Evolutionary conservation across 2,113 vertebrate species (phyloP).

Genomic region (Lophochroa leadbeateri): DNA sequence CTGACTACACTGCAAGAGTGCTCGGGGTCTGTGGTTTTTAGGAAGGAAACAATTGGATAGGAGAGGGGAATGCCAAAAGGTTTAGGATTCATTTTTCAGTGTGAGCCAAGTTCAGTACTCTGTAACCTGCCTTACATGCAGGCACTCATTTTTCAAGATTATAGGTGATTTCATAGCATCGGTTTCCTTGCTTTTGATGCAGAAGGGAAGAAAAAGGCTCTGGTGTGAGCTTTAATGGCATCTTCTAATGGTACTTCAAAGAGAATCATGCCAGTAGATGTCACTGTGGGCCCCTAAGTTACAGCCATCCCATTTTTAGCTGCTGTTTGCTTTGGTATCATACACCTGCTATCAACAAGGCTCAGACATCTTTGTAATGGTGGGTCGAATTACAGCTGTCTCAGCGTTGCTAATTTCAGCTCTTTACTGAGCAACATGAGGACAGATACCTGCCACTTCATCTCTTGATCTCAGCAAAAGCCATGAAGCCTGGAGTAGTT

Average conservation of each 20-base stretch:
- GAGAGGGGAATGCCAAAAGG: neutral
- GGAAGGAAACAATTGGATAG: neutral
- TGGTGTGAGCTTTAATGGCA: rapidly evolving
- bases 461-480: neutral
- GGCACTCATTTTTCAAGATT: neutral
- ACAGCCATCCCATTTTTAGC: neutral
- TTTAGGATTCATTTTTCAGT: neutral
- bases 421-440: neutral
- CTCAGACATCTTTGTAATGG: slow-evolving; percentile 2
- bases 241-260: neutral
- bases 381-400: slow-evolving; percentile 46
- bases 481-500: neutral
- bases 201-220: neutral
- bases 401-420: slow-evolving; percentile 41
- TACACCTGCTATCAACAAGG: neutral
- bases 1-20: neutral
- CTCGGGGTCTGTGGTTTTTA: neutral
- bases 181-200: neutral
- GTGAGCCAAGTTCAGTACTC: neutral
- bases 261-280: slow-evolving; percentile 68
- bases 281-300: slow-evolving; percentile 68
- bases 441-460: slow-evolving; percentile 36
- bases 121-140: neutral
- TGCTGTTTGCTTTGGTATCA: neutral
- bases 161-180: neutral